Evolutionary conservation across 2,888 invertebrate species (phyloP), one percentile per base, ranked within the genome.

Genomic region (Callosobruchus maculatus): DNA sequence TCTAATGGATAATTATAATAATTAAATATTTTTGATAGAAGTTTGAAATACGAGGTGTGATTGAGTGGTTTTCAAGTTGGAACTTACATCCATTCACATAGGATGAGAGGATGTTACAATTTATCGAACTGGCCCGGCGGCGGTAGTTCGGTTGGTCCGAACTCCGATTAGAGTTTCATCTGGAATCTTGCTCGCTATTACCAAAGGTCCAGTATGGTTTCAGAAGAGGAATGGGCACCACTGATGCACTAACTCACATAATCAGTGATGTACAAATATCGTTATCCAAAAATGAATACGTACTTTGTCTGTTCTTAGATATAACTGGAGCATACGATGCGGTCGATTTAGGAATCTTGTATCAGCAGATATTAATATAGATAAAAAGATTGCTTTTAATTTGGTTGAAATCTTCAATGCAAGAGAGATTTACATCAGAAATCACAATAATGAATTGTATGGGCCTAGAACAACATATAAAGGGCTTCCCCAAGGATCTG

Each of bases 381-480:
- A 70, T 18, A 70, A 22, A 67, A 73, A 22, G 22, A 22, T 26
- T 13, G 70, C 67, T 49, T 70, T 22, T 67, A 70, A 49, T 67
- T 66, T 73, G 0, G 20, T 22, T 21, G 73, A 22, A 26, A 73
- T 73, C 7, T 73, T 70, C 21, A 66, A 66, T 21, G 70, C n/a
- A 2, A n/a, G 73, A 21, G 49, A 73, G 70, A 73, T 73, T 9
- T 73, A 67, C 69, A 22, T 73, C 22, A 70, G 67, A 70, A n/a
- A 70, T 31, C 70, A 72, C 22, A n/a, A 2, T 20, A 13, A 76
- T 70, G 31, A 82, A 71, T 71, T 69, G 20, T 21, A 67, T 67
- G 67, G 70, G 5, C 70, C 66, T 49, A 21, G 79, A 79, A 20
- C 78, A 71, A 20, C 80, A 79, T 71, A 80, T 78, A 71, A 82